Evolutionary conservation across 1,140 invertebrate genomes (phyloP).

Genomic region (Diuraphis noxia): DNA sequence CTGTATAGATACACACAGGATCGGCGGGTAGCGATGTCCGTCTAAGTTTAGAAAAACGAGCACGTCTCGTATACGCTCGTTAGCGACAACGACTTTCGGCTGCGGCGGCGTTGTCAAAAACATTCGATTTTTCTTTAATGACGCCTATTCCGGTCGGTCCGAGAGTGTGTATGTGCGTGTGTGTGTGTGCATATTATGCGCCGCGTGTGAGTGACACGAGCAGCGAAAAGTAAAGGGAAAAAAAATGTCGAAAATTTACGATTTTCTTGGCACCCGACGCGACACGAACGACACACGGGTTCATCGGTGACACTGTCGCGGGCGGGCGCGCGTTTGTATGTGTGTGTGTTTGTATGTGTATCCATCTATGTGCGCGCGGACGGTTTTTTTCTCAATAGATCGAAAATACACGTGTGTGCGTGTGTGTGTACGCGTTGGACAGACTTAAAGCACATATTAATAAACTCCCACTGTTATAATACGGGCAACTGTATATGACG

Average conservation of each 20-base stretch:
- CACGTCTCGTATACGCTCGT: neutral
- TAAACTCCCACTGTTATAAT: slow-evolving; percentile 49
- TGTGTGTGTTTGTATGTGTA: too few relatives aligned
- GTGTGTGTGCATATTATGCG: neutral
- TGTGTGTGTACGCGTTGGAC: neutral
- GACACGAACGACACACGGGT: neutral
- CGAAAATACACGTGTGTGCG: neutral
- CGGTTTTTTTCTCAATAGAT: slow-evolving; percentile 31
- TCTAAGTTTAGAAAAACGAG: slow-evolving; percentile 39
- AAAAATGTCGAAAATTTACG: slow-evolving; percentile 41
- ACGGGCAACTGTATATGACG: slow-evolving; percentile 47
- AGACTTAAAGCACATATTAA: slow-evolving; percentile 48
- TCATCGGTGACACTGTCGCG: slow-evolving; percentile 27
- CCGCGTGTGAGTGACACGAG: slow-evolving; percentile 1
- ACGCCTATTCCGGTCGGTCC: neutral
- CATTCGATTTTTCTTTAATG: slow-evolving; percentile 47
- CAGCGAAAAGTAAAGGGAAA: neutral
- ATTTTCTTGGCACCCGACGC: slow-evolving; percentile 45
- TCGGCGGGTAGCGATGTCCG: neutral
- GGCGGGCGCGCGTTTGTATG: neutral
- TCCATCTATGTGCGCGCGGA: too few relatives aligned
- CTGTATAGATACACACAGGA: neutral
- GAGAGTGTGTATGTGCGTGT: too few relatives aligned
- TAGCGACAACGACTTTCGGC: neutral
- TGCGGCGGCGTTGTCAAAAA: neutral